These are phyloP conservation scores for Pseudonaja textilis DNA, from an alignment of 2,113 vertebrate species.

Conservation along the genomic window DNA sequence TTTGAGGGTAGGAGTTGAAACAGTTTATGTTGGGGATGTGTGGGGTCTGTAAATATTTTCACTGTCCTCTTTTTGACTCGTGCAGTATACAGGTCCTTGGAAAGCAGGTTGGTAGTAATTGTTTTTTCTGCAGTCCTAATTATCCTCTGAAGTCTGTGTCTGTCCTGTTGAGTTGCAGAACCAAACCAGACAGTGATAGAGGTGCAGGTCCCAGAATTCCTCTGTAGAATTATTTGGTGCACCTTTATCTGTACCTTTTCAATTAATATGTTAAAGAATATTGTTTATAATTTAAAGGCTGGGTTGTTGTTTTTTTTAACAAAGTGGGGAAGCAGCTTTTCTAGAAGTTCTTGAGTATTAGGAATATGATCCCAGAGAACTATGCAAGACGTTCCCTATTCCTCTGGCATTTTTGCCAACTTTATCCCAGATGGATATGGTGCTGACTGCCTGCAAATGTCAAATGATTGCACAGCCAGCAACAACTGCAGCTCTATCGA, in stretches of 20 bases:
- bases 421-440: not conserved
- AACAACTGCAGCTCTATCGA: not conserved
- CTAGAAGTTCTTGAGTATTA: constrained; percentile 32
- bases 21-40: too few species aligned
- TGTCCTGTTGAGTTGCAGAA: too few species aligned
- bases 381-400: not conserved
- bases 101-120: too few species aligned
- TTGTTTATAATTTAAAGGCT: constrained; percentile 18
- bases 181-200: too few species aligned
- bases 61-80: too few species aligned
- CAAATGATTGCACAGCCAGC: not conserved
- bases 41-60: too few species aligned
- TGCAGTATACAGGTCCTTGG: too few species aligned
- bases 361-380: constrained; percentile 9
- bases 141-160: too few species aligned
- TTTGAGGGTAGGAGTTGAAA: too few species aligned
- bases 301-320: not conserved
- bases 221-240: too few species aligned
- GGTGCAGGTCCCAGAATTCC: too few species aligned
- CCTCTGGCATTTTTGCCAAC: not conserved
- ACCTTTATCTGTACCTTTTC: constrained; percentile 13
- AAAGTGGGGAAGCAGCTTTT: constrained; percentile 19
- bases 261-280: constrained; percentile 37
- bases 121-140: too few species aligned
- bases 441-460: not conserved